These are phyloP conservation scores for Lissonota sp. DNA, from an alignment of 2,888 invertebrate species.

Conservation along the genomic window DNA sequence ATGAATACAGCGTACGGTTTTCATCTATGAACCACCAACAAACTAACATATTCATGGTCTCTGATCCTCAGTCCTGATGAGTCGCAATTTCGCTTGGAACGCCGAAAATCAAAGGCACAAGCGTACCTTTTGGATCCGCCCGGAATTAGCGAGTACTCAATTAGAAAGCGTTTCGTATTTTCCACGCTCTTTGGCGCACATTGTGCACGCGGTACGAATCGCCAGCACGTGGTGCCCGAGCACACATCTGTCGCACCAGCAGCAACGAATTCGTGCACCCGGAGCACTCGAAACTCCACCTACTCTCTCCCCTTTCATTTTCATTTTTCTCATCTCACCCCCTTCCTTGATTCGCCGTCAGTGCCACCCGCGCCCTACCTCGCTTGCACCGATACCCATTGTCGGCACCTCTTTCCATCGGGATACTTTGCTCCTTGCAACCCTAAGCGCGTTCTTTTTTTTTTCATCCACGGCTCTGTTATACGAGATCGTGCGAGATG, in stretches of 20 bases:
- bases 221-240: constrained; percentile 76
- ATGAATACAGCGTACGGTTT: background rate
- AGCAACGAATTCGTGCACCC: constrained; percentile 64
- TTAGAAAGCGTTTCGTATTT: constrained; percentile 78
- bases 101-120: constrained; percentile 55
- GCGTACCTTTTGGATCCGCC: constrained; percentile 66
- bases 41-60: background rate
- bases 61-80: background rate
- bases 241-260: constrained; percentile 80
- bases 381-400: constrained; percentile 68
- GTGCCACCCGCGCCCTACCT: constrained; percentile 60
- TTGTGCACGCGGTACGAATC: constrained; percentile 73
- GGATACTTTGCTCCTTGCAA: constrained; percentile 68
- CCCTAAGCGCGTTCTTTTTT: constrained; percentile 50
- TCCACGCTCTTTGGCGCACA: constrained; percentile 74
- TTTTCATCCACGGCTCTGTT: background rate
- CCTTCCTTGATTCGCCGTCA: constrained; percentile 53
- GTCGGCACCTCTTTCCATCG: constrained; percentile 73
- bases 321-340: constrained; percentile 64
- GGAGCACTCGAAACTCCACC: constrained; percentile 64
- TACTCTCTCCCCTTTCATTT: constrained; percentile 66
- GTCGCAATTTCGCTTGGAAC: background rate
- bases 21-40: background rate
- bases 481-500: background rate
- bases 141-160: constrained; percentile 74